These are phyloP conservation scores for Spermophilus dauricus DNA, from an alignment of 2,113 vertebrate species.

Conservation along the genomic window DNA sequence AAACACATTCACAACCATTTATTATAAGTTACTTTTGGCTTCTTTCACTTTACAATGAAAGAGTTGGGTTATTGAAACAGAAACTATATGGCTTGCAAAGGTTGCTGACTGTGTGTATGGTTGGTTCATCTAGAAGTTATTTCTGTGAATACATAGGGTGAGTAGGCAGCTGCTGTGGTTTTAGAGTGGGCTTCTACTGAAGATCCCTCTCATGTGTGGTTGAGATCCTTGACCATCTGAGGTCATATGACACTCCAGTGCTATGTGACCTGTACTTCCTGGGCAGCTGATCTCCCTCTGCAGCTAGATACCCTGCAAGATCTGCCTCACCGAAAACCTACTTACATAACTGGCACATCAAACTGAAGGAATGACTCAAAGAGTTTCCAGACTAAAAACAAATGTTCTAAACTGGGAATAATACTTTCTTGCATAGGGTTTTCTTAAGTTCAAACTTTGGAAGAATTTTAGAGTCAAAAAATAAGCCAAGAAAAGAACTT, in stretches of 20 bases:
- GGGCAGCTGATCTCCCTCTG: neutral
- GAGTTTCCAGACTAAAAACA: slow-evolving; percentile 43
- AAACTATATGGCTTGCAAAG: neutral
- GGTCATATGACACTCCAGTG: neutral
- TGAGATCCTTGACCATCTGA: neutral
- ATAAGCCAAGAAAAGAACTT: slow-evolving; percentile 1
- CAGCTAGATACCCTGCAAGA: neutral
- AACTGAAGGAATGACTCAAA: slow-evolving; percentile 24
- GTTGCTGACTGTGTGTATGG: neutral
- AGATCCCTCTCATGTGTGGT: neutral
- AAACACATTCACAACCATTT: neutral
- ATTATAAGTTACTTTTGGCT: neutral
- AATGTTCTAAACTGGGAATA: neutral
- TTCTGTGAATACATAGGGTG: neutral
- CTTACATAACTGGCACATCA: neutral
- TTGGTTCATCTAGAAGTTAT: neutral
- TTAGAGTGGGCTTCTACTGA: neutral
- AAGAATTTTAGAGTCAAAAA: slow-evolving; percentile 33
- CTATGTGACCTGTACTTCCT: neutral
- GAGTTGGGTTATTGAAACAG: neutral
- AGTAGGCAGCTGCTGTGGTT: neutral
- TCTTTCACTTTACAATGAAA: neutral
- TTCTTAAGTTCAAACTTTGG: neutral
- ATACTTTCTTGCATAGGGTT: neutral
- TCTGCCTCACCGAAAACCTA: neutral